phyloP scores from a whole-genome alignment of 2,113 vertebrate genomes.

The Thomomys bottae region DNA sequence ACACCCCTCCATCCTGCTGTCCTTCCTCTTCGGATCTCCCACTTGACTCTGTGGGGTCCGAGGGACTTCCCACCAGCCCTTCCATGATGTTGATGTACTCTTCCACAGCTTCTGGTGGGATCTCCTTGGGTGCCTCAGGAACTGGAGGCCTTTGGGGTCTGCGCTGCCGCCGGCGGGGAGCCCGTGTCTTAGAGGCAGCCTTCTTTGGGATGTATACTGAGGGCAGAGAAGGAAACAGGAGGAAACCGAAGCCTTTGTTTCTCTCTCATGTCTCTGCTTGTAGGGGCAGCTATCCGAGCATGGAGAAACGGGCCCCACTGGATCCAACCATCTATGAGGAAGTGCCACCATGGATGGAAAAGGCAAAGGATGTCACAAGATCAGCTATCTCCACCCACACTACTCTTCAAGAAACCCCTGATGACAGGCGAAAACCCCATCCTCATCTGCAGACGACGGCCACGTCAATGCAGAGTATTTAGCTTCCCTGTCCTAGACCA shows the following conservation, averaged over 20 bases:
- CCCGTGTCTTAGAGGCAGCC: slow-evolving; percentile 52
- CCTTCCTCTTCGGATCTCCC: slow-evolving; percentile 51
- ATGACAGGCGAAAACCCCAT: background rate
- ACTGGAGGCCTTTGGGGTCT: slow-evolving; percentile 40
- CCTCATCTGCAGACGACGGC: background rate
- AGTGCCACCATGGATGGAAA: background rate
- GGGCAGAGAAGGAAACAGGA: background rate
- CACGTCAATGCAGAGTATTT: too few species aligned
- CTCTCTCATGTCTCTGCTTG: background rate
- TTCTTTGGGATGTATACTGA: slow-evolving; percentile 73
- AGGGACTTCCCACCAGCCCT: slow-evolving; percentile 49
- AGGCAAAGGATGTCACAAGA: background rate
- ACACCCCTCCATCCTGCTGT: slow-evolving; percentile 26
- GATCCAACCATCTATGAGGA: background rate
- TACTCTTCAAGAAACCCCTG: background rate
- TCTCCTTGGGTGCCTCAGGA: slow-evolving; percentile 66
- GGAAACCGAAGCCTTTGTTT: background rate
- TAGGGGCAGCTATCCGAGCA: background rate
- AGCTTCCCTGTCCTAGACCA: slow-evolving; percentile 26
- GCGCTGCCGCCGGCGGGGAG: slow-evolving; percentile 68
- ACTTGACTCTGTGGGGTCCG: background rate
- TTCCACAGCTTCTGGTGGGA: slow-evolving; percentile 75
- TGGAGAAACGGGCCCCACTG: background rate
- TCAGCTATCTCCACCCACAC: background rate
- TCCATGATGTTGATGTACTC: slow-evolving; percentile 83